A percentile compares a stretch with the other conserved stretches of the same genome.
These are phyloP conservation scores for Hyalella azteca DNA, from an alignment of 2,888 invertebrate species.

Conservation along the genomic window DNA sequence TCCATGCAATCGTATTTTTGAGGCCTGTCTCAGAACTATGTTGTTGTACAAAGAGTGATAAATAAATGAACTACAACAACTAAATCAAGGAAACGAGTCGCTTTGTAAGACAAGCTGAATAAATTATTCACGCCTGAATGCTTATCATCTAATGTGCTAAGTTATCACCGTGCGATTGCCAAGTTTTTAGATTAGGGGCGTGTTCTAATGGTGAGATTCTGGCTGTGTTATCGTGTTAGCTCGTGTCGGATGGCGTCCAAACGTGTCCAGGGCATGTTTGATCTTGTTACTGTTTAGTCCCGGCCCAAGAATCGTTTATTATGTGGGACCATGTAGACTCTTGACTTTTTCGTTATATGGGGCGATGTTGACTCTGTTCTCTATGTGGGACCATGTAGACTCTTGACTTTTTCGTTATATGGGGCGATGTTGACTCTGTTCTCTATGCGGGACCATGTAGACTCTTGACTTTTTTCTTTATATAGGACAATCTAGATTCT, in stretches of 20 bases:
- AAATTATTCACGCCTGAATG: slow-evolving; percentile 27
- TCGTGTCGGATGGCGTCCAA: slow-evolving; percentile 9
- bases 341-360: too few species aligned
- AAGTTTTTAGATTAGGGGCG: slow-evolving; percentile 15
- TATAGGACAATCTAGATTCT: too few species aligned
- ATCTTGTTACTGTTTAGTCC: slow-evolving; percentile 33
- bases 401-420: too few species aligned
- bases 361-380: too few species aligned
- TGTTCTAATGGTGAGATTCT: slow-evolving; percentile 28
- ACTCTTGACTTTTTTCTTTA: too few species aligned
- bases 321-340: neutral
- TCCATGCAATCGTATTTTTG: too few species aligned
- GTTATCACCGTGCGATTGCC: slow-evolving; percentile 25
- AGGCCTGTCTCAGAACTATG: too few species aligned
- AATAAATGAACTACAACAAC: neutral
- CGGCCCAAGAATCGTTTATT: neutral
- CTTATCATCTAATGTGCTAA: slow-evolving; percentile 34
- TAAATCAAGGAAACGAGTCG: slow-evolving; percentile 26
- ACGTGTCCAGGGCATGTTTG: slow-evolving; percentile 26
- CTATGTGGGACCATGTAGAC: neutral
- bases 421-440: too few species aligned
- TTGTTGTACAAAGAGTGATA: too few species aligned
- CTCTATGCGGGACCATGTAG: neutral
- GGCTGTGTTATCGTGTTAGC: slow-evolving; percentile 26
- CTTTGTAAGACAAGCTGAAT: neutral